These are phyloP conservation scores for Anodontia alba DNA, from an alignment of 2,888 invertebrate species.

Conservation along the genomic window DNA sequence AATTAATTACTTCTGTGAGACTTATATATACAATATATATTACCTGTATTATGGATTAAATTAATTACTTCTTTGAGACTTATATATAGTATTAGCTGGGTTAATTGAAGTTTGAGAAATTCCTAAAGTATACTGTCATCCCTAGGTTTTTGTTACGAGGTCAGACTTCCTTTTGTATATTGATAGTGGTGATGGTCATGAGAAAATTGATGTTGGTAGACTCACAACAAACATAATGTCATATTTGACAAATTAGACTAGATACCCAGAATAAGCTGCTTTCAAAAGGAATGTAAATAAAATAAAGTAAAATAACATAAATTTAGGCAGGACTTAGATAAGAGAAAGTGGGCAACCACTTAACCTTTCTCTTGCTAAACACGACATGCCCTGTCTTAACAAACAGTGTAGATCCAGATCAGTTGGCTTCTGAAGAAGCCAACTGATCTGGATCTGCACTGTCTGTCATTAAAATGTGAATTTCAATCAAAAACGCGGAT, in stretches of 20 bases:
- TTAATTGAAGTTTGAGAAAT: neutral
- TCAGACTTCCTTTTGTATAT: neutral
- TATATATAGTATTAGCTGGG: no score
- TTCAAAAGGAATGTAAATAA: no score
- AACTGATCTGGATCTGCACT: neutral
- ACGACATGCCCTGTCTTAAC: no score
- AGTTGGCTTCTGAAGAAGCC: neutral
- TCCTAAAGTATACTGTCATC: conserved; percentile 12
- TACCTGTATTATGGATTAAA: no score
- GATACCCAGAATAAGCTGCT: neutral
- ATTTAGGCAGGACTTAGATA: neutral
- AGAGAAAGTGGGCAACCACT: neutral
- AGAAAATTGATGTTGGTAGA: conserved; percentile 3
- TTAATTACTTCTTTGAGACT: no score
- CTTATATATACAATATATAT: no score
- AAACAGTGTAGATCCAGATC: neutral
- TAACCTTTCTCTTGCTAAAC: no score
- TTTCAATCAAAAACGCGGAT: no score
- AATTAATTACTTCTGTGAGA: no score
- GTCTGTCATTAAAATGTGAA: neutral
- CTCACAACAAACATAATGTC: neutral
- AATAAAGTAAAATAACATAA: neutral
- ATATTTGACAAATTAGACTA: conserved; percentile 12
- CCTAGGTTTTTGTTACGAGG: neutral
- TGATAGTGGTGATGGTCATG: neutral